Evolutionary conservation across 1,140 invertebrate genomes (phyloP), one percentile per base, ranked within the genome.

Genomic region (Ylistrum balloti): DNA sequence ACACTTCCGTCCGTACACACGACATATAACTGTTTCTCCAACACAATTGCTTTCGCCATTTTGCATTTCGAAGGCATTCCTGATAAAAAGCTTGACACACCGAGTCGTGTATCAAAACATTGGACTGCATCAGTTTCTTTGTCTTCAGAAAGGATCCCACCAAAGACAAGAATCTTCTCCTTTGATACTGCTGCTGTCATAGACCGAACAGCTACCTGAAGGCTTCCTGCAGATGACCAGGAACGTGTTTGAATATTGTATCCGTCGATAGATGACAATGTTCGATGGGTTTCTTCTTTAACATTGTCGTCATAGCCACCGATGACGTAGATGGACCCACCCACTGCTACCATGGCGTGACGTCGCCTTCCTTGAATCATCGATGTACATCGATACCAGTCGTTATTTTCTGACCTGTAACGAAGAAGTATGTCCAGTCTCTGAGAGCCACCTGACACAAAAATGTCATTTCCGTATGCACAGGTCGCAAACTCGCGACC

Each of bases 381-480:
- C 28, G 93, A 92, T 20, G 93, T 90, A 38, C 93, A 94, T 35
- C 92, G 88, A 33, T 93, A 87, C 94, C 94, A 94, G 86, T 94
- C 93, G 85, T 94, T 94, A 33, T 91, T 94, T 85, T 95, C 93
- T 33, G 93, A 93, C 13, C 94, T 91, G 90, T 94, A 95, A 34
- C 93, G 93, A 33, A 94, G 87, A 20, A 95, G 90, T 33, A 91
- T 91, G n/a, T 93, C 93, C 45, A 93, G 90, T 88, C 94, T 94
- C 41, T 93, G 92, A n/a, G 93, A 94, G 28, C 94, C 94, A 9
- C 94, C 94, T 0, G 94, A 95, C 15, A 94, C 92, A 38, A 93
- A 95, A 86, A 95, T 94, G 86, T 95, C 94, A 86, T 94, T 95
- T 35, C 93, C 94, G 86, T 93, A 94, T 20, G 93, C 93, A 88